phyloP scores from a whole-genome alignment of 2,888 invertebrate genomes.

The Drosophila borborema region DNA sequence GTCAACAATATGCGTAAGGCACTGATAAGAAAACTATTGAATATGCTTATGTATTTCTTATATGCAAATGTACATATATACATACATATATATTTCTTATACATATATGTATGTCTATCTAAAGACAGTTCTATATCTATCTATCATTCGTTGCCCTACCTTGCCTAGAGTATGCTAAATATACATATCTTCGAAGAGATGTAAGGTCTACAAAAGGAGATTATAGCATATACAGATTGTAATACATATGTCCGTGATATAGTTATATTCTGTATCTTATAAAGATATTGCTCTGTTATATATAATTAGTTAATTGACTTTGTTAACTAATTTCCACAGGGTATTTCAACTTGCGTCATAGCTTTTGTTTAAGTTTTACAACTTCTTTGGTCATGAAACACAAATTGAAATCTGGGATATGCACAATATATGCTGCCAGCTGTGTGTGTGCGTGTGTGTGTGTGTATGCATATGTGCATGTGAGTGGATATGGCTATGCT shows the following conservation, averaged over 20 bases:
- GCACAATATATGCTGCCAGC: conserved; percentile 15
- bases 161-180: not conserved
- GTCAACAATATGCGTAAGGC: conserved; percentile 6
- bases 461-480: conserved; percentile 9
- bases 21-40: not conserved
- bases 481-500: conserved; percentile 2
- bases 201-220: not conserved
- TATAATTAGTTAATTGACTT: not conserved
- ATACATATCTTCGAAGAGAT: not conserved
- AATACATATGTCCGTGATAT: too few relatives aligned
- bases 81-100: not conserved
- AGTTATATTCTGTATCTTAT: too few relatives aligned
- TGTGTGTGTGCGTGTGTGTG: conserved; percentile 17
- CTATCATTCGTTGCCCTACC: too few relatives aligned
- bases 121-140: not conserved
- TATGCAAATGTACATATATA: not conserved
- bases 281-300: not conserved
- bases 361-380: conserved; percentile 21
- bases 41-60: not conserved
- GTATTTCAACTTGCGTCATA: not conserved
- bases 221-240: not conserved
- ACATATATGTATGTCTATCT: not conserved
- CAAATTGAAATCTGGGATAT: conserved; percentile 67
- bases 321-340: not conserved
- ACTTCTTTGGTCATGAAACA: conserved; percentile 47